Percentiles rank a stretch among this genome's conserved stretches.
Conservation (phyloP, 2,797 vertebrate species). For the Thalassophryne amazonica region DNA sequence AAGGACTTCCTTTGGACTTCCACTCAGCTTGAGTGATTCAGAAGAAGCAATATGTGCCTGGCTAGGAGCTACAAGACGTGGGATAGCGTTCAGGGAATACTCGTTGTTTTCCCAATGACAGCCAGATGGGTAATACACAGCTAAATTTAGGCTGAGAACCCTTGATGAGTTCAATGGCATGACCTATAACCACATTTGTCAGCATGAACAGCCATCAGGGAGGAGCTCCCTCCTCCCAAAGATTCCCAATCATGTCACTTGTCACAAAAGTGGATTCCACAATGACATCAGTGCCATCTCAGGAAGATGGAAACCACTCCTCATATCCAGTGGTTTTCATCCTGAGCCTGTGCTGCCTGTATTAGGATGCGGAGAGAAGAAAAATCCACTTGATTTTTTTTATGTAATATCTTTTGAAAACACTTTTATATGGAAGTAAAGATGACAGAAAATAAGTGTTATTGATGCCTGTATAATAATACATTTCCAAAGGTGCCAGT, state of each 20-base stretch:
- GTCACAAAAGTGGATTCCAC: slow-evolving; percentile 46
- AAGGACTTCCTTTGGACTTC: slow-evolving; percentile 38
- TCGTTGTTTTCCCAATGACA: slow-evolving; percentile 50
- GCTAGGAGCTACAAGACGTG: slow-evolving; percentile 44
- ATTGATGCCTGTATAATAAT: too few species aligned
- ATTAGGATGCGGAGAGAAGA: neutral
- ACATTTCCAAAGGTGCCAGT: too few species aligned
- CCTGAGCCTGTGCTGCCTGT: neutral
- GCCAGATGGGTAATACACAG: slow-evolving; percentile 45
- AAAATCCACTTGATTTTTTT: neutral
- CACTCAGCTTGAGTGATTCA: slow-evolving; percentile 26
- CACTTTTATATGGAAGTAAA: too few species aligned
- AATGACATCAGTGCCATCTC: slow-evolving; percentile 33
- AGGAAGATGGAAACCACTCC: slow-evolving; percentile 26
- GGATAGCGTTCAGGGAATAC: slow-evolving; percentile 51
- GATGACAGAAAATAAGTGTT: too few species aligned
- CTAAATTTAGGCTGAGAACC: slow-evolving; percentile 66
- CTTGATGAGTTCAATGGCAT: slow-evolving; percentile 44
- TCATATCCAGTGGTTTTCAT: slow-evolving; percentile 2
- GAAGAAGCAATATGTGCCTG: slow-evolving; percentile 55
- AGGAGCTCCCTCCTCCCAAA: slow-evolving; percentile 21
- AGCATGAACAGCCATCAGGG: slow-evolving; percentile 30
- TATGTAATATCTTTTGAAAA: too few species aligned
- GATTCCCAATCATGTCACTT: slow-evolving; percentile 34
- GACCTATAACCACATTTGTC: slow-evolving; percentile 46